These are phyloP conservation scores for Mystacides longicornis DNA, from an alignment of 2,888 invertebrate species.

Conservation along the genomic window DNA sequence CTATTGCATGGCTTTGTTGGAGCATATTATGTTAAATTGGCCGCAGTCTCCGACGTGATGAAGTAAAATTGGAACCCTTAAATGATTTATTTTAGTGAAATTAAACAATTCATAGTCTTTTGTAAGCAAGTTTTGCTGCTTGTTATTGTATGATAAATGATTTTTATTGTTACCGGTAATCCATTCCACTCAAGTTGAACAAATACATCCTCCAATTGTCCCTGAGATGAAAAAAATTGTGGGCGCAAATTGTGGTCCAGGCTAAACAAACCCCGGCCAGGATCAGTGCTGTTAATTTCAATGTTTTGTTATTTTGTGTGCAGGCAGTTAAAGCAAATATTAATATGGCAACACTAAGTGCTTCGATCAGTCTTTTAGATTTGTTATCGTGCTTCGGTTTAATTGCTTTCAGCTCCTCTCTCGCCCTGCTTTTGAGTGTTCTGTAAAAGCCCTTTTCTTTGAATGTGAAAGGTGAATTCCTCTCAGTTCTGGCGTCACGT, in stretches of 20 bases:
- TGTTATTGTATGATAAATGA: too few relatives aligned
- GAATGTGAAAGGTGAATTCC: slow-evolving; percentile 68
- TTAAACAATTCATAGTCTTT: too few relatives aligned
- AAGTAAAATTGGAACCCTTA: too few relatives aligned
- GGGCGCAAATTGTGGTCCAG: slow-evolving; percentile 55
- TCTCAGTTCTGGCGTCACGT: slow-evolving; percentile 51
- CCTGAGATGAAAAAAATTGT: slow-evolving; percentile 70
- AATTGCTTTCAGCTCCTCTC: slow-evolving; percentile 50
- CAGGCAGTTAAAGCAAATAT: slow-evolving; percentile 5
- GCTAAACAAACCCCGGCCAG: slow-evolving; percentile 49
- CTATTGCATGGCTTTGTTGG: too few relatives aligned
- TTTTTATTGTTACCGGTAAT: neutral
- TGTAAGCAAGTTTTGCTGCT: too few relatives aligned
- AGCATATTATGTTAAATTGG: too few relatives aligned
- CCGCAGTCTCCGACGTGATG: too few relatives aligned
- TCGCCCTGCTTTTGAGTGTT: slow-evolving; percentile 55
- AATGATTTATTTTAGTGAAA: too few relatives aligned
- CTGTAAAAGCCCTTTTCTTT: slow-evolving; percentile 66
- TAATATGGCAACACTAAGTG: slow-evolving; percentile 26
- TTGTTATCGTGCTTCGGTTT: slow-evolving; percentile 35
- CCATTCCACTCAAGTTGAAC: slow-evolving; percentile 52
- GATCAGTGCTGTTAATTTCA: neutral
- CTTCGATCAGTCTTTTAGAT: slow-evolving; percentile 37
- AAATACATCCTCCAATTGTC: slow-evolving; percentile 75
- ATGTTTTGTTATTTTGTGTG: slow-evolving; percentile 31